These are phyloP conservation scores for Himalopsyche japonica DNA, from an alignment of 2,888 invertebrate genomes.

Conservation along the genomic window DNA sequence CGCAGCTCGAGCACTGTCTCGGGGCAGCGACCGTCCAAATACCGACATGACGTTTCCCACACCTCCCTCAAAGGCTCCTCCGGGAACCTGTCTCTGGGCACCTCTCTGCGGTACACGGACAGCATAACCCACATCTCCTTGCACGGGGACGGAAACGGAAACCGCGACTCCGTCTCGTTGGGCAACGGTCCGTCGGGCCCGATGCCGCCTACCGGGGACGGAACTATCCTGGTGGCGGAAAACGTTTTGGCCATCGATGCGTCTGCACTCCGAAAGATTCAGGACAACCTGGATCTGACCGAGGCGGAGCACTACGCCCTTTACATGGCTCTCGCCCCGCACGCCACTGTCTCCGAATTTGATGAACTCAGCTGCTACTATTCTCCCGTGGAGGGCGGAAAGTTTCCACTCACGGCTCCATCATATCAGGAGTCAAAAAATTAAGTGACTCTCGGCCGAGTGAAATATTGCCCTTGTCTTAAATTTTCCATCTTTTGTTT, in stretches of 20 bases:
- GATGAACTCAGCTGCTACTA: conserved; percentile 88
- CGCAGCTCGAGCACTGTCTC: conserved; percentile 66
- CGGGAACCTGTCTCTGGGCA: conserved; percentile 50
- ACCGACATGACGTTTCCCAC: conserved; percentile 53
- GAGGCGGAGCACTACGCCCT: conserved; percentile 88
- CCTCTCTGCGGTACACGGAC: conserved; percentile 57
- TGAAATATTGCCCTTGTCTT: conserved; percentile 12
- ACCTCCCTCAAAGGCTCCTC: conserved; percentile 49
- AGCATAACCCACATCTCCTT: conserved; percentile 69
- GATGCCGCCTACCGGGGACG: conserved; percentile 58
- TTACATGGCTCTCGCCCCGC: conserved; percentile 84
- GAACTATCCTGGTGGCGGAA: conserved; percentile 64
- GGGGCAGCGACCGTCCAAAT: conserved; percentile 60
- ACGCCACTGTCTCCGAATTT: conserved; percentile 84
- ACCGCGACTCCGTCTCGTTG: conserved; percentile 50
- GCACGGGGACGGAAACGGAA: conserved; percentile 60
- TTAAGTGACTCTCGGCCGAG: conserved; percentile 26
- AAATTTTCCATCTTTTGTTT: conserved; percentile 8
- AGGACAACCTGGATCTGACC: conserved; percentile 70
- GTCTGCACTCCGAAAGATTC: conserved; percentile 50
- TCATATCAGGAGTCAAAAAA: conserved; percentile 43
- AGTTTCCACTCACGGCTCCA: conserved; percentile 60
- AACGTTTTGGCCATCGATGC: conserved; percentile 58
- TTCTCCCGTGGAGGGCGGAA: conserved; percentile 79
- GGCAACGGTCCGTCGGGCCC: conserved; percentile 50